Conservation (phyloP, 2,113 vertebrate species). For the Hoplias malabaricus region DNA sequence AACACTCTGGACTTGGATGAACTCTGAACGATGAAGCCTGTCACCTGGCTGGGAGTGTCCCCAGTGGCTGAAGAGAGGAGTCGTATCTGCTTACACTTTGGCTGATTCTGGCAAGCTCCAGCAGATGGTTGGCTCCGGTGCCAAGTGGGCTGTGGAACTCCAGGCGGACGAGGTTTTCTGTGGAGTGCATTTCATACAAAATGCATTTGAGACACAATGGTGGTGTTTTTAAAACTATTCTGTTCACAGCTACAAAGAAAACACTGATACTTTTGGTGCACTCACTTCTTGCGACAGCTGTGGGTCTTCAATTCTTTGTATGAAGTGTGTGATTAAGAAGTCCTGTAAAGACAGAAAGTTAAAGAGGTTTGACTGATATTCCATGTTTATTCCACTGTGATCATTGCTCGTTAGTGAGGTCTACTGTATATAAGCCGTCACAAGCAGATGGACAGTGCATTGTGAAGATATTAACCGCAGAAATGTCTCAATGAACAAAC, state of each 20-base stretch:
- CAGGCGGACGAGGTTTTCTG: conserved; percentile 30
- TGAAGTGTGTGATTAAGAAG: conserved; percentile 42
- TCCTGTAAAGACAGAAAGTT: conserved; percentile 28
- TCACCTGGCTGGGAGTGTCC: conserved; percentile 21
- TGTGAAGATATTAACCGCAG: no score
- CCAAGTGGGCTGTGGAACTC: conserved; percentile 1
- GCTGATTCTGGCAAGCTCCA: conserved; percentile 21
- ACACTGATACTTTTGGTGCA: conserved; percentile 25
- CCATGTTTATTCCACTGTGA: neutral
- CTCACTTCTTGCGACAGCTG: conserved; percentile 13
- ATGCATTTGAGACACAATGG: neutral
- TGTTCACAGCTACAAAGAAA: neutral
- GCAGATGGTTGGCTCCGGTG: conserved; percentile 33
- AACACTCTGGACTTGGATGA: conserved; percentile 14
- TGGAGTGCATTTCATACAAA: neutral
- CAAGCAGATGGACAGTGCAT: no score
- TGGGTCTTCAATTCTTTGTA: conserved; percentile 42
- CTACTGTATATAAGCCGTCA: neutral
- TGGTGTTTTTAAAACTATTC: neutral
- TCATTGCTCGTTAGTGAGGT: no score
- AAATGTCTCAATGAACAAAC: no score
- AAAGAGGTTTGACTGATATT: neutral
- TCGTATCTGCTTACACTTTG: conserved; percentile 46
- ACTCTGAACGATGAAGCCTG: conserved; percentile 13
- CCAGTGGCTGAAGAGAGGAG: conserved; percentile 19